Conservation (phyloP, 1,140 invertebrate species). For the Ostrea denselamellosa region DNA sequence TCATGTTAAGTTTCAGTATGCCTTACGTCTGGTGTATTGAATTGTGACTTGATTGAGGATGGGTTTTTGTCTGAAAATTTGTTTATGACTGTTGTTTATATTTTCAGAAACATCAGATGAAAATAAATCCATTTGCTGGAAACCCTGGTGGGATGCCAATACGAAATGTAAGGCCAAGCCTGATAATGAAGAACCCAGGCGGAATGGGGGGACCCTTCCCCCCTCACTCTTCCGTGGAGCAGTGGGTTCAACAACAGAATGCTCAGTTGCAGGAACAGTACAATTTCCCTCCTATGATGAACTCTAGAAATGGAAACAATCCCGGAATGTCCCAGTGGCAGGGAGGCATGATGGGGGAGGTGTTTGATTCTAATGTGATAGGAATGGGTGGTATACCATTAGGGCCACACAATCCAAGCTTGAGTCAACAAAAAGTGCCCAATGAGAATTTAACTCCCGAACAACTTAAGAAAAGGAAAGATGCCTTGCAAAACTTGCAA, state of each 20-base stretch:
- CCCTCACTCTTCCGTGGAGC: constrained; percentile 64
- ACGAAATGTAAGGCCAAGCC: background rate
- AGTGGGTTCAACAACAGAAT: constrained; percentile 77
- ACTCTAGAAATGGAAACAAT: constrained; percentile 62
- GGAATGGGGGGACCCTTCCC: constrained; percentile 58
- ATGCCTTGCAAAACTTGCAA: constrained; percentile 92
- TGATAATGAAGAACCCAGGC: constrained; percentile 46
- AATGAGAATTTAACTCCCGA: constrained; percentile 98
- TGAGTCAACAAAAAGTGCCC: constrained; percentile 81
- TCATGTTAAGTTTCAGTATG: too few species aligned
- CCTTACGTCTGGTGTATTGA: too few species aligned
- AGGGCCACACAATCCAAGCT: constrained; percentile 64
- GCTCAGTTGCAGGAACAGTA: constrained; percentile 72
- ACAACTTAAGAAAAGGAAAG: constrained; percentile 94
- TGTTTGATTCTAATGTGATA: constrained; percentile 67
- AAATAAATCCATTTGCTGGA: constrained; percentile 47
- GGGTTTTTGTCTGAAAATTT: background rate
- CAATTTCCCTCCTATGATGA: constrained; percentile 59
- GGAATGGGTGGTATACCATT: constrained; percentile 28
- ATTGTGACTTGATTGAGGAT: too few species aligned
- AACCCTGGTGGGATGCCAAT: constrained; percentile 2
- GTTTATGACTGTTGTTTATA: background rate
- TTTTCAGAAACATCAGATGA: constrained; percentile 60
- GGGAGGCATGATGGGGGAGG: constrained; percentile 70
- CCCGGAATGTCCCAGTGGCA: constrained; percentile 50